Evolutionary conservation across 2,888 invertebrate species (phyloP).

Genomic region (Polymixis flavicincta): DNA sequence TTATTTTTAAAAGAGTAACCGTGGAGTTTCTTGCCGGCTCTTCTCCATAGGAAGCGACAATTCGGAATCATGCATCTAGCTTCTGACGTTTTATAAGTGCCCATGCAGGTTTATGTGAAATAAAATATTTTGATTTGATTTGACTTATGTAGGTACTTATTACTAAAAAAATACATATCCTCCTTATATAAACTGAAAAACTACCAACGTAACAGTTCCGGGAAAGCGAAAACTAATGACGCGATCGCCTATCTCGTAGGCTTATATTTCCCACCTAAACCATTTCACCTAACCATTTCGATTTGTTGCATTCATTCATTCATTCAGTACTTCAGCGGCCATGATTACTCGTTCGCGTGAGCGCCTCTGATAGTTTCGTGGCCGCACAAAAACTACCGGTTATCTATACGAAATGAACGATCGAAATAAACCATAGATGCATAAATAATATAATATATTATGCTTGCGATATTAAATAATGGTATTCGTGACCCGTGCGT

Average conservation of each 20-base stretch:
- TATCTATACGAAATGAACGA: conserved; percentile 77
- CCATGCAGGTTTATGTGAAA: no score
- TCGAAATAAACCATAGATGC: conserved; percentile 66
- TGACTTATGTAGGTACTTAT: no score
- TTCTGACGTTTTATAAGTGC: no score
- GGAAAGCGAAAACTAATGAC: conserved; percentile 62
- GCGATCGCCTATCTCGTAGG: conserved; percentile 64
- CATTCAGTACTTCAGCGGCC: conserved; percentile 77
- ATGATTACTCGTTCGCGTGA: conserved; percentile 87
- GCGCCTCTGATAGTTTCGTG: conserved; percentile 78
- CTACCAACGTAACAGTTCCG: conserved; percentile 25
- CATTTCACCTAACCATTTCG: conserved; percentile 78
- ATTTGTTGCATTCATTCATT: conserved; percentile 86
- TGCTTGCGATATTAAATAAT: conserved; percentile 74
- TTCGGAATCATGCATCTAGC: no score
- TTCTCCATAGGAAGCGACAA: no score
- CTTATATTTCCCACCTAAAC: conserved; percentile 50
- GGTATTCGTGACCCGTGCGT: conserved; percentile 75
- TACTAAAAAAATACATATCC: background rate
- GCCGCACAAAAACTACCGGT: conserved; percentile 73
- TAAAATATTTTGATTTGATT: no score
- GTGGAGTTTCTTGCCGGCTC: no score
- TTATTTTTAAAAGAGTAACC: no score
- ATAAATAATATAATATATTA: conserved; percentile 77
- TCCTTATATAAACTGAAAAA: background rate